Evolutionary conservation across 2,113 vertebrate genomes (phyloP).

Genomic region (Lichenostomus cassidix): DNA sequence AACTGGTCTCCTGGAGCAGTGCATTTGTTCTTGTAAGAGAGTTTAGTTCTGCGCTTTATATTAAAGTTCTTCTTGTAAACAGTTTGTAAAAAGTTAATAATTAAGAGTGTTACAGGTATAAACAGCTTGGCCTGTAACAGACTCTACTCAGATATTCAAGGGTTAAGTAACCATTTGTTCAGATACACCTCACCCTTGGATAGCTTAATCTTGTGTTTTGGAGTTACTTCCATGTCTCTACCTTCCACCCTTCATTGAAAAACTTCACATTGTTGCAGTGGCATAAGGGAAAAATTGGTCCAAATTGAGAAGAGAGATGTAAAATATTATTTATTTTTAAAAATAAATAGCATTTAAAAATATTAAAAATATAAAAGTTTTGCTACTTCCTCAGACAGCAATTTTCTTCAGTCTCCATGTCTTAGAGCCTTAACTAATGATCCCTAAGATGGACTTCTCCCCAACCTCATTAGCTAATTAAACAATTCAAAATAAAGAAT

Average conservation of each 20-base stretch:
- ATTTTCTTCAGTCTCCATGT: slow-evolving; percentile 26
- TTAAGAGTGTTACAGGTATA: not conserved
- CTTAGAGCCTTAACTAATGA: slow-evolving; percentile 62
- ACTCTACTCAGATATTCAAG: not conserved
- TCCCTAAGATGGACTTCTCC: slow-evolving; percentile 57
- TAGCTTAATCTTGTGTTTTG: not conserved
- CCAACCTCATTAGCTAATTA: slow-evolving; percentile 63
- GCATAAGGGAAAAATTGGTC: not conserved
- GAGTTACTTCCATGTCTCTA: not conserved
- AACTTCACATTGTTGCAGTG: not conserved
- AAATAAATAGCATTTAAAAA: too few species aligned
- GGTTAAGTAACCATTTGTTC: not conserved
- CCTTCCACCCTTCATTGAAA: not conserved
- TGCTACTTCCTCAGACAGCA: slow-evolving; percentile 23
- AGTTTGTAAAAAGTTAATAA: not conserved
- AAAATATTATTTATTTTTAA: not conserved
- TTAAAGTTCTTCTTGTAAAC: not conserved
- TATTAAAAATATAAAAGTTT: not conserved
- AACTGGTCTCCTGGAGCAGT: not conserved
- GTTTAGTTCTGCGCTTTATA: not conserved
- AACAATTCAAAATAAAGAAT: slow-evolving; percentile 61
- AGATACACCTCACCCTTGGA: not conserved
- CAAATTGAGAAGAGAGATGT: not conserved
- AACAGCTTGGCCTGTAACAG: not conserved
- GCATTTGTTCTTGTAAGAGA: not conserved